Percentiles rank a stretch among this genome's conserved stretches.
phyloP scores from a whole-genome alignment of 2,113 vertebrate species.

The Eurystomus gularis region DNA sequence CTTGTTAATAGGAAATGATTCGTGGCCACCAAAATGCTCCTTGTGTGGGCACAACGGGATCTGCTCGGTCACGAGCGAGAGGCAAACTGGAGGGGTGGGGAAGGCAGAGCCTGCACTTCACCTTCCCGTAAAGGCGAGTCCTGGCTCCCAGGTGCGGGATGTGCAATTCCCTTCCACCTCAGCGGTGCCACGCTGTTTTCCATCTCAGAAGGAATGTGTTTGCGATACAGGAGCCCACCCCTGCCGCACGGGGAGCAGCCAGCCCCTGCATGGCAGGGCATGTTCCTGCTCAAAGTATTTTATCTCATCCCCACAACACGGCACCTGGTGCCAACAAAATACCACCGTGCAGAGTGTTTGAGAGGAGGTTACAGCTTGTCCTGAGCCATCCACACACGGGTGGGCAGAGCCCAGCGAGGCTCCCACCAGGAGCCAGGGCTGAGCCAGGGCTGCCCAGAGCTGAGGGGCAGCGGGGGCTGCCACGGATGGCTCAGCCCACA shows the following conservation, averaged over 20 bases:
- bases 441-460: background rate
- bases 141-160: background rate
- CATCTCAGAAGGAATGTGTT: constrained; percentile 38
- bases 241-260: background rate
- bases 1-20: fast-evolving
- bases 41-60: fast-evolving
- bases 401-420: background rate
- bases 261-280: constrained; percentile 43
- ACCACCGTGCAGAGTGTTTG: background rate
- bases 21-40: background rate
- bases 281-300: constrained; percentile 34
- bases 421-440: background rate
- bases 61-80: fast-evolving
- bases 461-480: background rate
- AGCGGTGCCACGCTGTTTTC: background rate
- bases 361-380: constrained; percentile 25
- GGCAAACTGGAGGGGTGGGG: background rate
- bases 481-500: background rate
- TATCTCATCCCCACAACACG: constrained; percentile 37
- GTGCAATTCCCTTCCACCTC: background rate
- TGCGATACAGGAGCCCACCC: constrained; percentile 41
- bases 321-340: background rate
- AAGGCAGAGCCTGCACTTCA: background rate
- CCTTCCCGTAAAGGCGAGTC: background rate
- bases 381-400: background rate